Evolutionary conservation across 53 echinoderm and acorn worm species (phyloP).

Genomic region (Luidia sarsii): DNA sequence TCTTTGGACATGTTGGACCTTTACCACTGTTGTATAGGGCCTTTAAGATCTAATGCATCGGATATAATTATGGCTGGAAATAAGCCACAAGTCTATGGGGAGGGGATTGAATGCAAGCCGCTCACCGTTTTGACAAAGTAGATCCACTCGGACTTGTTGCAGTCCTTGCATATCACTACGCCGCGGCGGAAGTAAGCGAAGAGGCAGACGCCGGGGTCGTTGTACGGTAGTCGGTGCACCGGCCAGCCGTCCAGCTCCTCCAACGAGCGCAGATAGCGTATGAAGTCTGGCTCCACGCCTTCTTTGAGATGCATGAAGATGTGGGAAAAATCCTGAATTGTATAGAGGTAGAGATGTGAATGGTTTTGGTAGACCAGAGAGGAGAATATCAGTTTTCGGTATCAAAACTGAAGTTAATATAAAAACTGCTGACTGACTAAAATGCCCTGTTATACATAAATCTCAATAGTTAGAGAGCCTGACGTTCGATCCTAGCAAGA

Average conservation of each 20-base stretch:
- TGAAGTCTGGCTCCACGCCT: constrained; percentile 63
- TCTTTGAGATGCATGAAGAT: constrained; percentile 69
- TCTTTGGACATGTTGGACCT: too few species aligned
- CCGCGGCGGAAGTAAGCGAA: constrained; percentile 91
- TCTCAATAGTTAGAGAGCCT: neutral
- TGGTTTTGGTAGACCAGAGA: neutral
- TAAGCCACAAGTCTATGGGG: too few species aligned
- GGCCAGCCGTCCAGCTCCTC: constrained; percentile 75
- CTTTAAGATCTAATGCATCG: too few species aligned
- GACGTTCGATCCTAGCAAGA: too few species aligned
- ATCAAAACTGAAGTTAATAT: too few species aligned
- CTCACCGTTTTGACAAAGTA: constrained; percentile 89
- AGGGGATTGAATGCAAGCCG: too few species aligned
- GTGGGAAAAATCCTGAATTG: constrained; percentile 73
- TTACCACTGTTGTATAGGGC: too few species aligned
- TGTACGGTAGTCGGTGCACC: constrained; percentile 64
- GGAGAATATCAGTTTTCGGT: neutral
- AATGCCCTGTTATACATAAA: neutral
- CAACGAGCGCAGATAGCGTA: constrained; percentile 66
- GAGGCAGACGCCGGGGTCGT: constrained; percentile 72
- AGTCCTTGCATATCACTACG: constrained; percentile 74
- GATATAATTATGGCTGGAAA: too few species aligned
- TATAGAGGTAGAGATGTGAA: neutral
- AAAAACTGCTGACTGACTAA: too few species aligned
- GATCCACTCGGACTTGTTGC: constrained; percentile 87